These are phyloP conservation scores for Paracyclopina nana DNA, from an alignment of 1,140 invertebrate species.

Conservation along the genomic window DNA sequence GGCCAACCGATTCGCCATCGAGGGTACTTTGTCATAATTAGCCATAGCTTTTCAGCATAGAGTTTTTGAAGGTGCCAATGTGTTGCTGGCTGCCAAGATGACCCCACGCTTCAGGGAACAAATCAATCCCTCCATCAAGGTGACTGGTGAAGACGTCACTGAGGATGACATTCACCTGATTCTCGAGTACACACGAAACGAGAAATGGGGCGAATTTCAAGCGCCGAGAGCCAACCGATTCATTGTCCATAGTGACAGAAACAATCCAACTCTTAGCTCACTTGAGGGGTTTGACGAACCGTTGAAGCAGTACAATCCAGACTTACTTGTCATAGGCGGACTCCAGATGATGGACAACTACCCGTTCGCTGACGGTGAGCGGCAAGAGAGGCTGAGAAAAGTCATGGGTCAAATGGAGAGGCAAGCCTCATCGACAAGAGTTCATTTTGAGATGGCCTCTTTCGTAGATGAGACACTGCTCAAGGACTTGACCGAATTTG, in stretches of 20 bases:
- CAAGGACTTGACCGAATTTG: conserved; percentile 39
- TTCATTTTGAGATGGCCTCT: conserved; percentile 75
- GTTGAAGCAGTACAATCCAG: conserved; percentile 42
- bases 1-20: conserved; percentile 49
- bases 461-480: conserved; percentile 50
- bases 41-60: too few relatives aligned
- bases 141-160: conserved; percentile 39
- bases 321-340: conserved; percentile 57
- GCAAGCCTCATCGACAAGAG: conserved; percentile 37
- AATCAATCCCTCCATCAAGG: conserved; percentile 25
- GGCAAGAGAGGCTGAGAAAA: conserved; percentile 39
- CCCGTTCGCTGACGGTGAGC: conserved; percentile 41
- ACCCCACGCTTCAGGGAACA: conserved; percentile 26
- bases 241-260: conserved; percentile 62
- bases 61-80: not conserved
- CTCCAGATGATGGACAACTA: conserved; percentile 80
- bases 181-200: conserved; percentile 52
- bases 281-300: conserved; percentile 43
- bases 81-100: conserved; percentile 25
- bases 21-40: conserved; percentile 58
- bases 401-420: conserved; percentile 43
- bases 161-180: conserved; percentile 63
- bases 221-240: conserved; percentile 64
- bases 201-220: conserved; percentile 47
- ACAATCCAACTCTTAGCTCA: conserved; percentile 53